Base-by-base conservation (phyloP, 2,113 vertebrate species). In the Albula glossodonta region DNA sequence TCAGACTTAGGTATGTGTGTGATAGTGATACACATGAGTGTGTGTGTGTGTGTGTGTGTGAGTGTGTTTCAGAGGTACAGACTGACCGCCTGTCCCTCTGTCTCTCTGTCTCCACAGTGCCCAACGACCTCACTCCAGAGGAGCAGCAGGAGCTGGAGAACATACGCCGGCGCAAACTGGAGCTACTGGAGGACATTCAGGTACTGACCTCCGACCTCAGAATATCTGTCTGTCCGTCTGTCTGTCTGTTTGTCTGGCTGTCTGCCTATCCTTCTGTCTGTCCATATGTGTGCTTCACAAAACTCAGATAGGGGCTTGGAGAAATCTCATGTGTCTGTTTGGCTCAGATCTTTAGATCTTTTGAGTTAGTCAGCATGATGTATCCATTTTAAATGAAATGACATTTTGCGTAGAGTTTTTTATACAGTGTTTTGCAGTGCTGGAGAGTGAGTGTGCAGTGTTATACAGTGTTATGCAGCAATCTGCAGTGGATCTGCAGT, bases 61-160 rank as follows among this genome's bases (percentile, higher is more conserved):
- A 10, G 31, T 48, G 74, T 48, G n/a, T 78, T n/a, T 48, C 8
- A 11, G 60, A 22, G 17, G 22, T 3, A 22, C 60, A 22, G 17
- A 66, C 87, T 90, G 81, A 87, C 48, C 83, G 84, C 56, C 41
- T 49, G 22, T 25, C 22, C 51, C 17, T 66, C 57, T 77, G 0
- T 51, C 48, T 74, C 8, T 25, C 86, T 52, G 22, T 80, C 15
- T 87, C 51, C 78, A 83, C 90, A 98, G 98, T 99, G 88, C 97
- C 98, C 87, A 96, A 96, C 89, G 98, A 99, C 94, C 95, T 99
- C 92, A 99, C 97, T 49, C 96, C 97, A 0, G 98, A 99, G 90
- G 98, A 99, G 94, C 96, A 96, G 87, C 96, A 98, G 93, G 98
- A 99, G 88, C 93, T 99, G 93, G 97, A 98, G 93, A 97, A 96